Evolutionary conservation across 2,113 vertebrate species (phyloP).

Genomic region (Fukomys damarensis): DNA sequence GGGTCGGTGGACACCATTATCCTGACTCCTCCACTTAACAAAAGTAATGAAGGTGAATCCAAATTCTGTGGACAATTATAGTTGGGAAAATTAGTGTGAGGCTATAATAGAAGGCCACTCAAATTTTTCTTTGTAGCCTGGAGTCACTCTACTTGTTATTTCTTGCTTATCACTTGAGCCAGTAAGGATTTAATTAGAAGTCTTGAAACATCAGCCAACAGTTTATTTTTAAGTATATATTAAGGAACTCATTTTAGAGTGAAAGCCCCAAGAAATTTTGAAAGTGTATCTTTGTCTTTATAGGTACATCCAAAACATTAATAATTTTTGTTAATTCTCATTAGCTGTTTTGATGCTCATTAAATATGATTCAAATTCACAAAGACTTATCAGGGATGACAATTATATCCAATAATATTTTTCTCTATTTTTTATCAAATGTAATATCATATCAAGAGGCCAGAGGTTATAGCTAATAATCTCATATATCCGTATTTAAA

Average conservation of each 20-base stretch:
- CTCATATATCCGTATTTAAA: neutral
- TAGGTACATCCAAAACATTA: conserved; percentile 2
- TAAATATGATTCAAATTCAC: conserved; percentile 38
- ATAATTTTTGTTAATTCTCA: neutral
- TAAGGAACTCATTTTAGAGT: neutral
- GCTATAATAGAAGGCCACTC: neutral
- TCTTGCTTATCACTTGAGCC: neutral
- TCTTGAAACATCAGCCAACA: neutral
- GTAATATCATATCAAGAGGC: neutral
- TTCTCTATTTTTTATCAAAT: conserved; percentile 28
- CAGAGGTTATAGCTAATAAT: neutral
- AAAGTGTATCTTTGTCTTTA: neutral
- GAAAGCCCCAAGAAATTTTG: neutral
- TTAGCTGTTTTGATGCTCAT: neutral
- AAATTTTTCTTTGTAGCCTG: neutral
- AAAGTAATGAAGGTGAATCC: neutral
- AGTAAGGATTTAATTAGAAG: neutral
- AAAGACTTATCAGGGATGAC: neutral
- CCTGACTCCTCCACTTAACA: neutral
- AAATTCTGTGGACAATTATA: neutral
- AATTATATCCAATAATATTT: neutral
- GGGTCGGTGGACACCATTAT: neutral
- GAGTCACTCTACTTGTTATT: neutral
- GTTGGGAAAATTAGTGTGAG: neutral
- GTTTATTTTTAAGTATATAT: neutral